phyloP scores from a whole-genome alignment of 1,140 invertebrate species.

The Aradophagus sp. region DNA sequence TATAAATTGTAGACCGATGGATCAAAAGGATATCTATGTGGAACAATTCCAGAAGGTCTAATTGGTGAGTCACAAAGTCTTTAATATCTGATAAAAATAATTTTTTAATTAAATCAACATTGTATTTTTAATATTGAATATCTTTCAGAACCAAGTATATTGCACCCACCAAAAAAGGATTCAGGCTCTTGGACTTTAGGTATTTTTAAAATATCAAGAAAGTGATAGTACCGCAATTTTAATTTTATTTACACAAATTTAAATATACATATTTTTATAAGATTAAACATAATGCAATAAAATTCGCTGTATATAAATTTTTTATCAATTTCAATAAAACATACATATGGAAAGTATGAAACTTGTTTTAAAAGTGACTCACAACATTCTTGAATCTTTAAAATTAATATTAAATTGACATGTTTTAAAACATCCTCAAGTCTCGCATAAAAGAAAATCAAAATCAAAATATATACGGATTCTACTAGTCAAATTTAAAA shows the following conservation, averaged over 20 bases:
- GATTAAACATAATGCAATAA: slow-evolving; percentile 17
- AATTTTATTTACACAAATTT: slow-evolving; percentile 38
- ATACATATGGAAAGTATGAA: slow-evolving; percentile 6
- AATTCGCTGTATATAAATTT: slow-evolving; percentile 16
- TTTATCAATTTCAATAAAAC: slow-evolving; percentile 28
- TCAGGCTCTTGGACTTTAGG: slow-evolving; percentile 54
- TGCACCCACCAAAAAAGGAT: slow-evolving; percentile 60
- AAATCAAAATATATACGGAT: too few species aligned
- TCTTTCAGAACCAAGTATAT: slow-evolving; percentile 64
- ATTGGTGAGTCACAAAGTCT: slow-evolving; percentile 53
- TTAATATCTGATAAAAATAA: too few species aligned
- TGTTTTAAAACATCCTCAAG: not conserved
- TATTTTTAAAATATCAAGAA: slow-evolving; percentile 56
- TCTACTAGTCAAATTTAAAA: too few species aligned
- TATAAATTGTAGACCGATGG: slow-evolving; percentile 43
- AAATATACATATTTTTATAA: slow-evolving; percentile 34
- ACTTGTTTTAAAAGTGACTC: slow-evolving; percentile 3
- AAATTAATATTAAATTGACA: too few species aligned
- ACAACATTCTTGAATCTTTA: not conserved
- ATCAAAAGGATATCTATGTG: slow-evolving; percentile 40
- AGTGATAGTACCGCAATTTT: slow-evolving; percentile 5
- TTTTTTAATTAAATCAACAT: too few species aligned
- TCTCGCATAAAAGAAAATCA: too few species aligned
- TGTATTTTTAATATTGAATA: slow-evolving; percentile 24
- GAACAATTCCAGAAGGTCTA: slow-evolving; percentile 52